Conservation (phyloP, 1,140 invertebrate genomes). For the Eulimnadia texana region DNA sequence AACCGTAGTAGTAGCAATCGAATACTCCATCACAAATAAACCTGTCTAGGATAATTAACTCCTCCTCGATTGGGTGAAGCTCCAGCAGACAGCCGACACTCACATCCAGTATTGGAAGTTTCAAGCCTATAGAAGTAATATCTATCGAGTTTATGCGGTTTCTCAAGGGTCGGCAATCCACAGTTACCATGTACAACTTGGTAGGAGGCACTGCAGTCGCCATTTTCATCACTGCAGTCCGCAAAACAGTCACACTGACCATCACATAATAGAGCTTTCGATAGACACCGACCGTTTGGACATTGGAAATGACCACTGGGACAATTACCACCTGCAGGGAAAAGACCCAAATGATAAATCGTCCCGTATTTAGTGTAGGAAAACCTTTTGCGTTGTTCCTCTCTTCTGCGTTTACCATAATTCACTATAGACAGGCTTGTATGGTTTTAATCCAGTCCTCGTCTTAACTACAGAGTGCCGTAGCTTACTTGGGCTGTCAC, state of each 20-base stretch:
- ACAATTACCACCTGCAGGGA: neutral
- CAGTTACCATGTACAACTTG: neutral
- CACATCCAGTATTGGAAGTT: neutral
- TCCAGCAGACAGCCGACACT: neutral
- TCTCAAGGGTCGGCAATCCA: too few species aligned
- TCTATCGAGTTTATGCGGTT: neutral
- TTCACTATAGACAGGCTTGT: too few species aligned
- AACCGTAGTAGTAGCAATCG: slow-evolving; percentile 29
- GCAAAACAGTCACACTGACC: slow-evolving; percentile 29
- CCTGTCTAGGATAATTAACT: slow-evolving; percentile 22
- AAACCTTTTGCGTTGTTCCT: too few species aligned
- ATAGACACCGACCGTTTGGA: slow-evolving; percentile 26
- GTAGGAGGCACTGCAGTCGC: neutral
- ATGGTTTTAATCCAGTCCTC: too few species aligned
- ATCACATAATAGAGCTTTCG: slow-evolving; percentile 26
- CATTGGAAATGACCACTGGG: slow-evolving; percentile 16
- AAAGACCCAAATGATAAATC: neutral
- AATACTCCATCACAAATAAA: slow-evolving; percentile 32
- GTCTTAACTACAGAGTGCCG: too few species aligned
- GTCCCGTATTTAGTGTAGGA: too few species aligned
- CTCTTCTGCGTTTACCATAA: too few species aligned
- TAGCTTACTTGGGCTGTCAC: too few species aligned
- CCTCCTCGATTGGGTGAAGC: slow-evolving; percentile 3
- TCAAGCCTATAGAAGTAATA: neutral
- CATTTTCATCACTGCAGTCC: slow-evolving; percentile 23